Evolutionary conservation across 2,797 vertebrate genomes (phyloP).

Genomic region (Hydrolagus colliei): DNA sequence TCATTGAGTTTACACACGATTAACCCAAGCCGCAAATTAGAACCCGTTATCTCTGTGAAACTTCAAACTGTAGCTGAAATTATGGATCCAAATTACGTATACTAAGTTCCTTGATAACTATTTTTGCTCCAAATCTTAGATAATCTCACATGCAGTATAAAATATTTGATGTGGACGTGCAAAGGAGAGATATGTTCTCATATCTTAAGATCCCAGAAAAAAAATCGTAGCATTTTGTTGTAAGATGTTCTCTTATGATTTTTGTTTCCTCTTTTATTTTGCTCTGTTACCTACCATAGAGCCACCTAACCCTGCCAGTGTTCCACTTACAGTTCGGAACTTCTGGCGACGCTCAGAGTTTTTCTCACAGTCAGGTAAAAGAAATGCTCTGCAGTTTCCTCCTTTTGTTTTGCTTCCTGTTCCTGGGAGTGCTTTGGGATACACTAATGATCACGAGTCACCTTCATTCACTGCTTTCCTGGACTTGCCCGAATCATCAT

Average conservation of each 20-base stretch:
- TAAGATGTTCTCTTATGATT: slow-evolving; percentile 36
- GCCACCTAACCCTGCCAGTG: slow-evolving; percentile 56
- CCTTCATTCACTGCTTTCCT: slow-evolving; percentile 42
- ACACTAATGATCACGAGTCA: slow-evolving; percentile 38
- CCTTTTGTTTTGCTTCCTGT: slow-evolving; percentile 37
- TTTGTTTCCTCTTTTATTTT: slow-evolving; percentile 54
- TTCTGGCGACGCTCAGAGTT: slow-evolving; percentile 78
- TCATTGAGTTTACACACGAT: no score
- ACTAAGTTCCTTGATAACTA: no score
- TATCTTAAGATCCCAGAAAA: not conserved
- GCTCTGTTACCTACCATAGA: slow-evolving; percentile 60
- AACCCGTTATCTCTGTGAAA: no score
- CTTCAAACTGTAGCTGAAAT: no score
- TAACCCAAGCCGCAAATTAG: no score
- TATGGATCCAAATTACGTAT: no score
- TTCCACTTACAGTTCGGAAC: slow-evolving; percentile 72
- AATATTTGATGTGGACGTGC: no score
- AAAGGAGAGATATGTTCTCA: not conserved
- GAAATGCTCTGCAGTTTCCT: slow-evolving; percentile 41
- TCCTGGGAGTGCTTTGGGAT: slow-evolving; percentile 32
- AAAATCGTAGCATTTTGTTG: not conserved
- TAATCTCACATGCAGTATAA: no score
- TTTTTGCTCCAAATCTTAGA: no score
- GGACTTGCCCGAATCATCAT: slow-evolving; percentile 41
- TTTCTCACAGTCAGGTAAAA: slow-evolving; percentile 86